Conservation (phyloP, 1,140 invertebrate genomes). For the Zaprionus nigranus region DNA sequence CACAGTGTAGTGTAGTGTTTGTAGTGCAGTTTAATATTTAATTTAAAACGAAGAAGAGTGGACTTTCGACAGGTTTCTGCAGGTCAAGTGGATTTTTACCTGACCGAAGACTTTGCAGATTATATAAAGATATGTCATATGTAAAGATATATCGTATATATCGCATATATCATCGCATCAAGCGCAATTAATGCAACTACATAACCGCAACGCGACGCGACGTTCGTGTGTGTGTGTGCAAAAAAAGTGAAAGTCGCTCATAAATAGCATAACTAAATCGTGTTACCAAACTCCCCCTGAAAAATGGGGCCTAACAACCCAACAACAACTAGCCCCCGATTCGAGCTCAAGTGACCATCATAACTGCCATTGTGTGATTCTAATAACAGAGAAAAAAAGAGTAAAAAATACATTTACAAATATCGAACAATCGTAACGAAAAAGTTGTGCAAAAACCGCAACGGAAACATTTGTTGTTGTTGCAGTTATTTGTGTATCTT, state of each 20-base stretch:
- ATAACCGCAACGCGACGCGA: conserved; percentile 18
- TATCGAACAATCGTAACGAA: conserved; percentile 26
- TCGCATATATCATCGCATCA: neutral
- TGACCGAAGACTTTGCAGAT: conserved; percentile 18
- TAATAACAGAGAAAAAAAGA: conserved; percentile 52
- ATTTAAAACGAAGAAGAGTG: neutral
- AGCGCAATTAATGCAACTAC: conserved; percentile 28
- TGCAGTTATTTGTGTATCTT: neutral
- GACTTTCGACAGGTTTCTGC: conserved; percentile 18
- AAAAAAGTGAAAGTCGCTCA: conserved; percentile 50
- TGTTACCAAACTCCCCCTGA: conserved; percentile 38
- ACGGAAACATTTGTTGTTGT: conserved; percentile 61
- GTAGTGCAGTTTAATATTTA: conserved; percentile 1
- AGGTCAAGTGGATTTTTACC: conserved; percentile 50
- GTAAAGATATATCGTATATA: neutral
- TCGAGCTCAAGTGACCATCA: conserved; percentile 29
- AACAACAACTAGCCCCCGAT: conserved; percentile 46
- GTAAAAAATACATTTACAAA: conserved; percentile 44
- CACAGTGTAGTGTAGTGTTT: conserved; percentile 21
- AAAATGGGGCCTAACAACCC: conserved; percentile 29
- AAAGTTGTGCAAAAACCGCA: conserved; percentile 59
- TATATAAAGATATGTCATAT: neutral
- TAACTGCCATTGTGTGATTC: conserved; percentile 72
- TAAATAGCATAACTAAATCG: conserved; percentile 55
- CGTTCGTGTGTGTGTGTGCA: conserved; percentile 15